Base-by-base conservation (phyloP, 2,888 invertebrate species). In the Apamea sordens region DNA sequence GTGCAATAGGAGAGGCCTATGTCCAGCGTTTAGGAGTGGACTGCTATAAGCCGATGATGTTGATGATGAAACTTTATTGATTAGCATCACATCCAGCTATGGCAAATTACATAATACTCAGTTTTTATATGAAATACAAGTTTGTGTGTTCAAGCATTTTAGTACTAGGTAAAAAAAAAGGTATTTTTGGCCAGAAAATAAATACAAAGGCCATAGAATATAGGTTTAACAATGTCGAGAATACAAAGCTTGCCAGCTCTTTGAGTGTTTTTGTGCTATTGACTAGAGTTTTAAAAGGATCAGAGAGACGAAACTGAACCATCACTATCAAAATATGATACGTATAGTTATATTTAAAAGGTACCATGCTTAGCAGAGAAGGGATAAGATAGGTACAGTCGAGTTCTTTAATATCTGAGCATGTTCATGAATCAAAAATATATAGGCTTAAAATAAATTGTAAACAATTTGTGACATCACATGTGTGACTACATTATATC, bases 281-380 rank as follows among this genome's bases (percentile, higher is more conserved):
- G 77, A 69, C 15, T 63, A 13, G 41, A 50, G 21, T 64, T 83
- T 76, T 41, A 41, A 81, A 77, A 77, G 50, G 70, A 41, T 61
- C 15, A 0, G 4, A 53, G 24, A 32, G 41, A 15, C 6, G 47
- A 70, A 81, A 24, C 15, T 64, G 21, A 56, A 44, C n/a, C 77
- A 70, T 65, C 64, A 70, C 77, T 56, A 7, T 64, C 47, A 77
- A 64, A 59, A 70, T 70, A 70, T 80, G 32, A 4, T 41, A 24
- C 28, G 1, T 32, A 15, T 15, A 41, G 8, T 13, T 56, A 56
- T n/a, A 47, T 44, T 65, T 53, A 11, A 56, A 77, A 41, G 63
- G 21, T 24, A 53, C 11, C 50, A 28, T 70, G 21, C 56, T 69
- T 28, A 18, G 28, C 32, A 13, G 32, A 50, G 24, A 65, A 32